Evolutionary conservation across 92 coral and sea anemone species (phyloP), one percentile per base, ranked within the genome.

Genomic region (Actinernus sp.): DNA sequence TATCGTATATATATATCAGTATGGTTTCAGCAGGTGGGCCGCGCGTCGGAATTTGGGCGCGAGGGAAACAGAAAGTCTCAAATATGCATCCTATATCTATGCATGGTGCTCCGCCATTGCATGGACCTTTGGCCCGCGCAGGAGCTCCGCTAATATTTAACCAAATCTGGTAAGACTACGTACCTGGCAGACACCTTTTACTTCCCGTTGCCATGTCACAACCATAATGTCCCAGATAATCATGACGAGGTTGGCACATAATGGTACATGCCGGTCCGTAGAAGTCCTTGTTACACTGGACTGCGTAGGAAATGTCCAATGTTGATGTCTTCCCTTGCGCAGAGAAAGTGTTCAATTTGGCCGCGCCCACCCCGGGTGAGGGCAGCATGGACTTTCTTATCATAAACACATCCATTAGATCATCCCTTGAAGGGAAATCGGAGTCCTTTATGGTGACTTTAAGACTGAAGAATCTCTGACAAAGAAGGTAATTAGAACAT

Each of bases 181-280:
- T 45, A 45, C 52, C 52, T 7, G 52, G 52, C 10, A 45, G 52
- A 45, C 52, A 45, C 19, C 10, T 7, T 45, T 45, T 45, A 9
- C 21, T 7, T 7, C 52, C 52, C 19, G 52, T 45, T 12, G 8
- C 8, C 22, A 4, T 18, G 19, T 45, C 52, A 45, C 52, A 45
- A 12, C 18, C 4, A 45, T 6, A 45, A 17, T 45, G 52, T 18
- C 52, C 52, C 22, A 9, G 18, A 4, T 4, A 4, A 17, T 17
- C 22, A 18, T 45, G 5, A 9, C 22, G 10, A 4, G 10, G 52
- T 18, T 45, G 52, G 52, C 52, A 45, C 52, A 9, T 45, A 12
- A 17, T 45, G 52, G 52, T 8, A 45, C 52, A 45, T 45, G 10
- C 52, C 19, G 8, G 52, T 12, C 52, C 52, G 19, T 45, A 45